Percentiles rank a stretch among this genome's conserved stretches.
Conservation (phyloP, 1,140 invertebrate genomes). For the Cydia pomonella region DNA sequence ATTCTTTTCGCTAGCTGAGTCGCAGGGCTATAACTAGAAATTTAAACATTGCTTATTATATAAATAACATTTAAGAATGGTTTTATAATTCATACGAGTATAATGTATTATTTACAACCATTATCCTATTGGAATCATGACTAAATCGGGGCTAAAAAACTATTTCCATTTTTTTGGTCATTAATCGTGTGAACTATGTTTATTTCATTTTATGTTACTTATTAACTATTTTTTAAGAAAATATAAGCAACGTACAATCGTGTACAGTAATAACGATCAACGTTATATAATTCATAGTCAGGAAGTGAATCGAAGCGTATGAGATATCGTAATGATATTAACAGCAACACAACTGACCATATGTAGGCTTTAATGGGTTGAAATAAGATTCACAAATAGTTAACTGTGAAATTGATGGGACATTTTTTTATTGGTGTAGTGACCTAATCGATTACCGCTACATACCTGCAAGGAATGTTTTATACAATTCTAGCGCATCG, state of each 20-base stretch:
- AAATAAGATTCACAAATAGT: too few species aligned
- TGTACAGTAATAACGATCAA: neutral
- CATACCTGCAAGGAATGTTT: too few species aligned
- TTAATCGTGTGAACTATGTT: neutral
- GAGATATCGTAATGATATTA: too few species aligned
- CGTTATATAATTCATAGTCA: neutral
- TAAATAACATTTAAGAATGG: neutral
- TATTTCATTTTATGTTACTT: conserved; percentile 9
- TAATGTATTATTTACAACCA: neutral
- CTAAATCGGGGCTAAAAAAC: neutral
- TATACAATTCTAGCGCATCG: too few species aligned
- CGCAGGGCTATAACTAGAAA: neutral
- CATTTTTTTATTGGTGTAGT: too few species aligned
- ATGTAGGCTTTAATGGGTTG: too few species aligned
- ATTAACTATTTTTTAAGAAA: neutral
- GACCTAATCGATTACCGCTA: too few species aligned
- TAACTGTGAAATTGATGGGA: too few species aligned
- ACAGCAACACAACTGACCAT: too few species aligned
- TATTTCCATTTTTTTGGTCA: conserved; percentile 1
- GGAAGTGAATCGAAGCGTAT: neutral
- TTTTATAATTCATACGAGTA: neutral
- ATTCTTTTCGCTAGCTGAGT: neutral
- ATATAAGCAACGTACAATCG: neutral
- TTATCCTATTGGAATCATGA: neutral
- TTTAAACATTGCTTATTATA: conserved; percentile 11